Conservation (phyloP, 2,888 invertebrate genomes). For the Campaea margaritaria region DNA sequence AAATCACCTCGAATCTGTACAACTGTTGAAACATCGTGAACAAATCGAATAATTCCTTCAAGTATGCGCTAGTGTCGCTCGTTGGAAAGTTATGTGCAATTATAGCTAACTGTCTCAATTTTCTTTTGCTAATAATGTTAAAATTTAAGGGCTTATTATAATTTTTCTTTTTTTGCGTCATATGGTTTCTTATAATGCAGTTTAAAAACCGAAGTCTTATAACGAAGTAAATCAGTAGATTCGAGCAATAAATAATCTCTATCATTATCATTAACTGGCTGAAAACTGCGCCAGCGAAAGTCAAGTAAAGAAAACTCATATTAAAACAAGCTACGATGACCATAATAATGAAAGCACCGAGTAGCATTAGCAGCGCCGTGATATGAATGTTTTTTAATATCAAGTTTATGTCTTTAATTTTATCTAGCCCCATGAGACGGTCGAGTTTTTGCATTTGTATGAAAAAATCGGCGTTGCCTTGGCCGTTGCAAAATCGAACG, state of each 20-base stretch:
- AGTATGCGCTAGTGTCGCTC: constrained; percentile 52
- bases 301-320: constrained; percentile 26
- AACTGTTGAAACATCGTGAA: constrained; percentile 51
- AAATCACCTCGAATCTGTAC: constrained; percentile 56
- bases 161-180: constrained; percentile 39
- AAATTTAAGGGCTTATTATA: constrained; percentile 5
- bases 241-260: constrained; percentile 58
- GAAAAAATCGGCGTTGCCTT: constrained; percentile 56
- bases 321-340: constrained; percentile 32
- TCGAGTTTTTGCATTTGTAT: constrained; percentile 65
- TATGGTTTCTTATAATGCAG: constrained; percentile 57
- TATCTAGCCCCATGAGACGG: constrained; percentile 58
- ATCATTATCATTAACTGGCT: constrained; percentile 50
- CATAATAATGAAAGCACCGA: constrained; percentile 29
- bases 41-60: constrained; percentile 53
- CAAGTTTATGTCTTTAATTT: constrained; percentile 47
- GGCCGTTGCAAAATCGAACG: constrained; percentile 58
- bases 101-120: constrained; percentile 50
- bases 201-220: constrained; percentile 60
- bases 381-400: constrained; percentile 45
- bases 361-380: constrained; percentile 36
- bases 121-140: constrained; percentile 8
- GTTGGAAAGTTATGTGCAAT: constrained; percentile 52
- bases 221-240: constrained; percentile 56
- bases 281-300: constrained; percentile 40